Evolutionary conservation across 2,888 invertebrate genomes (phyloP), one percentile per base, ranked within the genome.

Genomic region (Macaria liturata): DNA sequence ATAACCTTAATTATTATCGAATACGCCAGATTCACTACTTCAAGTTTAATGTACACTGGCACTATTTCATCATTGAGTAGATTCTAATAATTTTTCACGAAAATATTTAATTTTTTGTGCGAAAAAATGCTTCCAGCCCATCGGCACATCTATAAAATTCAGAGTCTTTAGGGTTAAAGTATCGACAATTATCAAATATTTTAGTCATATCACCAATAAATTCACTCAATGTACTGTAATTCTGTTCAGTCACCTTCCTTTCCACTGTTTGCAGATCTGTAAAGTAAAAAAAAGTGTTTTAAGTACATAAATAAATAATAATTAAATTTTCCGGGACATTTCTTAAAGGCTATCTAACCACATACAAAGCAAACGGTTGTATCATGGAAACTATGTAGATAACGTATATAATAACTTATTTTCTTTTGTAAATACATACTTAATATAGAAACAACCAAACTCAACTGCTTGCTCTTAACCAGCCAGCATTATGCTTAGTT

Each of bases 121-220:
- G 93, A 99, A 99, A n/a, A 88, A 96, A 98, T 61, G 97, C 96
- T 92, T 99, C 99, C 65, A 99, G 93, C 54, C 97, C 96, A 84
- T 98, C 98, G 31, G 99, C 99, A 92, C 98, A 98, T 78, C 98
- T 96, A 91, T 97, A 98, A 91, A 98, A 98, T 63, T 97, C 97
- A 20, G 98, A 98, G 84, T 98, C 98, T 80, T 97, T 96, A 60
- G 98, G 97, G 91, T 99, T 99, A 91, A 98, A 99, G 83, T 98
- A 97, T 68, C 99, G 96, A 93, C 99, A 99, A 91, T 99, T 99
- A 92, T 99, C 98, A 89, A 99, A 99, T 81, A 99, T 98, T 91
- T 98, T 98, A 65, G 98, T 98, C 95, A 99, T 97, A 85, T 99
- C 99, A 82, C 97, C 97, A 79, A 98, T 97, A 87, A 99, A 98